A percentile compares a stretch with the other conserved stretches of the same genome.
Evolutionary conservation across 2,113 vertebrate genomes (phyloP).

Genomic region (Takifugu bimaculatus): DNA sequence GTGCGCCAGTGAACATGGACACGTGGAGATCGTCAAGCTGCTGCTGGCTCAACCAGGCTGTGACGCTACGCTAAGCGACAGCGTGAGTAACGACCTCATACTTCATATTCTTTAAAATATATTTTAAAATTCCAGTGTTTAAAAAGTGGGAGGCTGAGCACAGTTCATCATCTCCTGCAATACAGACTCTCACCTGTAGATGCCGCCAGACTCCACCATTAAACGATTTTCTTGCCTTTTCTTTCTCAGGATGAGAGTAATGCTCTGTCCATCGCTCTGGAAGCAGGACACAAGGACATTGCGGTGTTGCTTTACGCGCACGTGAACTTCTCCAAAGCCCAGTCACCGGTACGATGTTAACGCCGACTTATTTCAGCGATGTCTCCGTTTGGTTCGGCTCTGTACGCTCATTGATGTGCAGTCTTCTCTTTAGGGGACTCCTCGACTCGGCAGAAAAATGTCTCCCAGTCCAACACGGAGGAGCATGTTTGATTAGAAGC

Average conservation of each 20-base stretch:
- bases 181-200: too few species aligned
- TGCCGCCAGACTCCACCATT: too few species aligned
- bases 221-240: not conserved
- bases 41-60: conserved; percentile 88
- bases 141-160: too few species aligned
- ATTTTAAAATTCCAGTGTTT: too few species aligned
- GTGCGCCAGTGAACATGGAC: conserved; percentile 96
- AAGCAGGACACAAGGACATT: conserved; percentile 97
- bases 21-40: conserved; percentile 94
- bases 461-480: conserved; percentile 88
- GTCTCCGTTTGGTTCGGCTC: too few species aligned
- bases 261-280: conserved; percentile 94
- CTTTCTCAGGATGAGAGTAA: conserved; percentile 87
- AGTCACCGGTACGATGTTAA: conserved; percentile 83
- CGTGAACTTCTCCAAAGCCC: conserved; percentile 94
- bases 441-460: conserved; percentile 87
- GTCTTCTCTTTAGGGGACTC: conserved; percentile 79
- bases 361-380: too few species aligned
- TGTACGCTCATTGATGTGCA: not conserved
- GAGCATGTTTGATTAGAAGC: conserved; percentile 82
- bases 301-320: conserved; percentile 93
- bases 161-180: too few species aligned
- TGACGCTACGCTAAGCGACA: conserved; percentile 88
- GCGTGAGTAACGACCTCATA: conserved; percentile 74
- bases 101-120: too few species aligned